Percentiles rank a stretch among this genome's conserved stretches.
Conservation (phyloP, 2,113 vertebrate genomes). For the Gallinago media region DNA sequence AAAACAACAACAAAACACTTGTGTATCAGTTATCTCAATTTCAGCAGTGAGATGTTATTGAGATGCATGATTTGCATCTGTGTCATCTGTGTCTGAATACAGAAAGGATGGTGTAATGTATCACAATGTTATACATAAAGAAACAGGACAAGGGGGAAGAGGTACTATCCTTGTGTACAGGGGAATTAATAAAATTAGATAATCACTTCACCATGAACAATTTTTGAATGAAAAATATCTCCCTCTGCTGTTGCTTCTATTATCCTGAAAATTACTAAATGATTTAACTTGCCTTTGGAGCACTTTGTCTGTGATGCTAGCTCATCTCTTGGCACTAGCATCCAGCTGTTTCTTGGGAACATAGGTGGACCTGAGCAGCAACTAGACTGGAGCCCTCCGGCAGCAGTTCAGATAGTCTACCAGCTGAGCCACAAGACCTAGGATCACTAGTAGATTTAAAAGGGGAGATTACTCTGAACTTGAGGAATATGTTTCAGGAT, state of each 20-base stretch:
- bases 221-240: not conserved
- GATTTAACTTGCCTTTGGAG: slow-evolving; percentile 31
- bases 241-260: slow-evolving; percentile 16
- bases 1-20: not conserved
- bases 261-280: slow-evolving; percentile 13
- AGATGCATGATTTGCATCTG: slow-evolving; percentile 69
- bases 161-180: not conserved
- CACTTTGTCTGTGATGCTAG: not conserved
- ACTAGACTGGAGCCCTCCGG: not conserved
- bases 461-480: not conserved
- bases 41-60: slow-evolving; percentile 55
- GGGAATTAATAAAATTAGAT: slow-evolving; percentile 54
- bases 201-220: slow-evolving; percentile 43
- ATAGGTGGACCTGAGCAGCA: not conserved
- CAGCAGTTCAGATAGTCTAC: not conserved
- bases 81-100: slow-evolving; percentile 69
- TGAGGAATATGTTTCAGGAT: not conserved
- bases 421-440: not conserved
- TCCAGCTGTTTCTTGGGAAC: not conserved
- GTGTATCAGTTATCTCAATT: slow-evolving; percentile 58
- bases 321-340: slow-evolving; percentile 13
- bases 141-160: slow-evolving; percentile 3
- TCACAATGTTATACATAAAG: slow-evolving; percentile 35
- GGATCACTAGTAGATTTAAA: not conserved
- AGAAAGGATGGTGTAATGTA: slow-evolving; percentile 49